These are phyloP conservation scores for Hololepta plana DNA, from an alignment of 2,888 invertebrate species.

Conservation along the genomic window DNA sequence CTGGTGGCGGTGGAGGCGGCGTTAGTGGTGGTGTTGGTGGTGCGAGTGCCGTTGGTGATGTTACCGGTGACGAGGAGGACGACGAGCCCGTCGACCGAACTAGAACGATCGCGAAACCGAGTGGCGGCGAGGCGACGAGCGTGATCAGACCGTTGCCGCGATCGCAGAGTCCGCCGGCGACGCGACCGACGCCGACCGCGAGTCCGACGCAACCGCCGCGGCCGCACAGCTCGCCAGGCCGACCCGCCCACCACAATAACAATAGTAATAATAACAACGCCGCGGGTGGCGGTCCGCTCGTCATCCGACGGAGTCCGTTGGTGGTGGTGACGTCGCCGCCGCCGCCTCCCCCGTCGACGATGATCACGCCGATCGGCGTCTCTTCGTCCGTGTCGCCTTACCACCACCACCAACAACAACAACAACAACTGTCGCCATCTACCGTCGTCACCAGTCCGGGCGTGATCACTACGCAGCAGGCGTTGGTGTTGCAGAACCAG, in stretches of 20 bases:
- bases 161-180: conserved; percentile 24
- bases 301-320: conserved; percentile 22
- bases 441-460: conserved; percentile 13
- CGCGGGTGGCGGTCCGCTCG: conserved; percentile 23
- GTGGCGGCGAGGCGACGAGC: conserved; percentile 17
- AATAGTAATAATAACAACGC: too few relatives aligned
- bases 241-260: conserved; percentile 17
- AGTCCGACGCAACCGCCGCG: conserved; percentile 24
- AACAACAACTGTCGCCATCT: conserved; percentile 7
- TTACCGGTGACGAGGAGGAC: too few relatives aligned
- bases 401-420: conserved; percentile 7
- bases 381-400: background rate
- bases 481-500: conserved; percentile 20
- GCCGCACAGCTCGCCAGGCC: conserved; percentile 25
- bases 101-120: too few relatives aligned
- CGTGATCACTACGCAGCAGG: conserved; percentile 21
- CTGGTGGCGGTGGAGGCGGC: too few relatives aligned
- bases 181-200: conserved; percentile 19
- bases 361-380: conserved; percentile 1
- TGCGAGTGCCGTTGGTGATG: too few relatives aligned
- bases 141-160: conserved; percentile 23
- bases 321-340: conserved; percentile 15
- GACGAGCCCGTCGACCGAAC: conserved; percentile 7
- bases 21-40: too few relatives aligned
- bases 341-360: background rate